Evolutionary conservation across 2,888 invertebrate species (phyloP), one percentile per base, ranked within the genome.

Genomic region (Capitulum mitella): DNA sequence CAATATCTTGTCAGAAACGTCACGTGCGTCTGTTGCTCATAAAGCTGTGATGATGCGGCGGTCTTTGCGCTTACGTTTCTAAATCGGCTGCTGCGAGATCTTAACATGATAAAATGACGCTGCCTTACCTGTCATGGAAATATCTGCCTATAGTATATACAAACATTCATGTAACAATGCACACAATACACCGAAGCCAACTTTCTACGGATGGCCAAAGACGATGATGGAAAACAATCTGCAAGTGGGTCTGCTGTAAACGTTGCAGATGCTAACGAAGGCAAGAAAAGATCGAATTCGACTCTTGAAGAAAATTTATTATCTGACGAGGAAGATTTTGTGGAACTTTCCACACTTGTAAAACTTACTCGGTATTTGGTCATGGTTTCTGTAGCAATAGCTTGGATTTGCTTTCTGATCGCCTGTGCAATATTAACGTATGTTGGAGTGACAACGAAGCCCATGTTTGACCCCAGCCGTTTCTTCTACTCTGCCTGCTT

Each of bases 371-470:
- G 70, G 40, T 70, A 70, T 26, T 40, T 70, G 19, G 70, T 70
- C 26, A 70, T 70, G 70, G 70, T 40, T 26, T 37, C 70, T 37
- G 70, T 70, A 40, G 70, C 70, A 37, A 70, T 70, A 22, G 40
- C 70, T 12, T 70, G 70, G 70, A 40, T 70, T 6, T 70, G 37
- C 10, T 70, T 40, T 70, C 8, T 70, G 10, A 70, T 70, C 10
- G 70, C 70, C 3, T 70, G 70, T 70, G 70, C 22, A 3, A 37
- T 70, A 10, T 22, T 37, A 12, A 70, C 70, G 2, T 70, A 40
- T 26, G 37, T 70, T 26, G 70, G 70, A 26, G 70, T 70, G 1
- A 40, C 22, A 3, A 22, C 37, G 5, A 37, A 70, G 26, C 70
- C 70, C 26, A 10, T 26, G 6, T 70, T 40, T 19, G 70, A 70